A percentile compares a stretch with the other conserved stretches of the same genome.
Evolutionary conservation across 1,140 invertebrate genomes (phyloP).

Genomic region (Chymomyza costata): DNA sequence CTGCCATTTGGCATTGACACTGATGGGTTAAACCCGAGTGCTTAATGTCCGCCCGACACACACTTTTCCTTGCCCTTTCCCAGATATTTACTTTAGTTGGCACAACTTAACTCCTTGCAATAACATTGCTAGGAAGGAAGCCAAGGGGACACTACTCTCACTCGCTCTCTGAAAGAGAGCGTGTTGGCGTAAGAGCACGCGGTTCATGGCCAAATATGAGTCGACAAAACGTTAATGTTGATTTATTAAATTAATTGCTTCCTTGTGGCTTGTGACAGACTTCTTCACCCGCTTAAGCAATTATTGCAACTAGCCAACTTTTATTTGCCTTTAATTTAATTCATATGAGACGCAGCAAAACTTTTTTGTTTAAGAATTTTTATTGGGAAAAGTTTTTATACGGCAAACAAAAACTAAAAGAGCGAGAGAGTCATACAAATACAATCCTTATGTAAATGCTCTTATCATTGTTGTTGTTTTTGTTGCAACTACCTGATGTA

Average conservation of each 20-base stretch:
- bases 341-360: slow-evolving; percentile 52
- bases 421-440: background rate
- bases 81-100: slow-evolving; percentile 36
- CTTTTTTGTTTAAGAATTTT: slow-evolving; percentile 23
- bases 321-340: slow-evolving; percentile 68
- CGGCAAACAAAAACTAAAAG: background rate
- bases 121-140: background rate
- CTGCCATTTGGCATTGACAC: slow-evolving; percentile 37
- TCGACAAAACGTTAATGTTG: slow-evolving; percentile 59
- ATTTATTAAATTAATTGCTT: slow-evolving; percentile 73
- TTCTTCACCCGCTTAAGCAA: slow-evolving; percentile 9
- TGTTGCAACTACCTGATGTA: slow-evolving; percentile 32
- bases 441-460: slow-evolving; percentile 25
- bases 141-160: background rate
- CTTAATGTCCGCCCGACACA: slow-evolving; percentile 49
- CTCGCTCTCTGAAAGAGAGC: too few relatives aligned
- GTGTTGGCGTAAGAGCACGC: too few relatives aligned
- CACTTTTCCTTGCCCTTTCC: too few relatives aligned
- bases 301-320: slow-evolving; percentile 40
- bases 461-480: slow-evolving; percentile 33
- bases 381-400: background rate
- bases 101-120: too few relatives aligned
- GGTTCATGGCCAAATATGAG: slow-evolving; percentile 3
- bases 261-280: slow-evolving; percentile 28
- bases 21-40: slow-evolving; percentile 66